Percentiles rank a stretch among this genome's conserved stretches.
phyloP scores from a whole-genome alignment of 2,888 invertebrate genomes.

The Drosophila trichaetosa region DNA sequence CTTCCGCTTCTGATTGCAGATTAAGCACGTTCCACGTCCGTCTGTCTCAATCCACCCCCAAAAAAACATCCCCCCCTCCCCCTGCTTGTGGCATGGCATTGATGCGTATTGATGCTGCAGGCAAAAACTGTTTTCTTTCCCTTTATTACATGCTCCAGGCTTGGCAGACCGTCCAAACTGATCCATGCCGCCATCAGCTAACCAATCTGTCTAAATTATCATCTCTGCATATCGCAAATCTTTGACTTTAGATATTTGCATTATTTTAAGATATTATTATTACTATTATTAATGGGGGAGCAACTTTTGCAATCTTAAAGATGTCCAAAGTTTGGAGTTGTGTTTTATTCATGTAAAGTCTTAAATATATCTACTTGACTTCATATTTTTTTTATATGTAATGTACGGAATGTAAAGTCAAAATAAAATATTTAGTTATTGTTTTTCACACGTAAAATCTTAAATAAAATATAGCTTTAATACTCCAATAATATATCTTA shows the following conservation, averaged over 20 bases:
- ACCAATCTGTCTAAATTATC: conserved; percentile 33
- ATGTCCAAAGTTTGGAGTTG: background rate
- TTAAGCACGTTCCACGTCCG: conserved; percentile 74
- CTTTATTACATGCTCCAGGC: conserved; percentile 66
- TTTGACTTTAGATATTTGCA: background rate
- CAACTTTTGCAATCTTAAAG: background rate
- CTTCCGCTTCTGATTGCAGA: conserved; percentile 81
- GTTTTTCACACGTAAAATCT: too few species aligned
- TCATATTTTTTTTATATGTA: too few species aligned
- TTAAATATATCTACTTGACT: background rate
- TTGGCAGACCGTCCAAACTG: conserved; percentile 39
- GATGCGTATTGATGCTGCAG: conserved; percentile 78
- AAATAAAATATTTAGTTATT: too few species aligned
- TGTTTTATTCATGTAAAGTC: background rate
- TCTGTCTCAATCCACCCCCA: conserved; percentile 28
- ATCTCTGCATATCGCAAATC: conserved; percentile 16
- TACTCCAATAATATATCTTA: too few species aligned
- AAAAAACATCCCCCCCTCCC: background rate
- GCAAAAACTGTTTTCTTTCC: conserved; percentile 53
- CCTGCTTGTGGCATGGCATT: conserved; percentile 36
- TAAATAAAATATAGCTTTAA: too few species aligned
- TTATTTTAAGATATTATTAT: background rate
- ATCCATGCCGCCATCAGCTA: conserved; percentile 31
- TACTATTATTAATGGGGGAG: background rate
- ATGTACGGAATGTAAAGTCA: too few species aligned